phyloP scores from a whole-genome alignment of 2,113 vertebrate species.

The Pseudorasbora parva region DNA sequence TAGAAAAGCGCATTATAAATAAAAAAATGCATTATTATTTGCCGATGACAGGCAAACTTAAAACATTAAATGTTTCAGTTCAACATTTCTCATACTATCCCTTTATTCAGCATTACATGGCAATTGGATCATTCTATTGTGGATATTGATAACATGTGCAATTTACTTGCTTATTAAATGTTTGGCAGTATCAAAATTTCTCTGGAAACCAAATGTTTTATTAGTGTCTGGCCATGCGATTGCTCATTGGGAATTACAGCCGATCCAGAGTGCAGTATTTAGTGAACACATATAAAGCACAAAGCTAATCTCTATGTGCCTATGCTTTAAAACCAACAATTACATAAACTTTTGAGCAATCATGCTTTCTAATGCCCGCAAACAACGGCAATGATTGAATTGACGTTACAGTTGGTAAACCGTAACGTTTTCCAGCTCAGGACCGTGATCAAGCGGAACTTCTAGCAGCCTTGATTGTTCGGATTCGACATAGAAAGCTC shows the following conservation, averaged over 20 bases:
- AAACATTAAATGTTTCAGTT: background rate
- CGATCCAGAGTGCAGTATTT: slow-evolving; percentile 40
- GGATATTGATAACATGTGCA: slow-evolving; percentile 1
- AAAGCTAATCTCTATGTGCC: background rate
- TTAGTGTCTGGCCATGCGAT: slow-evolving; percentile 51
- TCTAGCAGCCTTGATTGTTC: slow-evolving; percentile 13
- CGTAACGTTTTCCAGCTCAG: slow-evolving; percentile 13
- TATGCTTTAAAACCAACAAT: slow-evolving; percentile 27
- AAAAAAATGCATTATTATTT: too few relatives aligned
- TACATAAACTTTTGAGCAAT: background rate
- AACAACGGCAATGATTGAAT: slow-evolving; percentile 19
- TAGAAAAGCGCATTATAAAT: too few relatives aligned
- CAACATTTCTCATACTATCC: slow-evolving; percentile 26
- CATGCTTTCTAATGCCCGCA: background rate
- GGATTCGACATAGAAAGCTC: slow-evolving; percentile 37
- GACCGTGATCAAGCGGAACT: background rate
- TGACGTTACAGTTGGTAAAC: slow-evolving; percentile 12
- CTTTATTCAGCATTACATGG: slow-evolving; percentile 66
- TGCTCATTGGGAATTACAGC: slow-evolving; percentile 61
- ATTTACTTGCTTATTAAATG: slow-evolving; percentile 15
- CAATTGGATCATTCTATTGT: slow-evolving; percentile 48
- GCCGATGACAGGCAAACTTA: background rate
- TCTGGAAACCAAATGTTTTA: slow-evolving; percentile 31
- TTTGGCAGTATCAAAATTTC: slow-evolving; percentile 26
- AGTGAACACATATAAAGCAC: slow-evolving; percentile 19